phyloP scores from a whole-genome alignment of 2,113 vertebrate species.

The Pholis gunnellus region DNA sequence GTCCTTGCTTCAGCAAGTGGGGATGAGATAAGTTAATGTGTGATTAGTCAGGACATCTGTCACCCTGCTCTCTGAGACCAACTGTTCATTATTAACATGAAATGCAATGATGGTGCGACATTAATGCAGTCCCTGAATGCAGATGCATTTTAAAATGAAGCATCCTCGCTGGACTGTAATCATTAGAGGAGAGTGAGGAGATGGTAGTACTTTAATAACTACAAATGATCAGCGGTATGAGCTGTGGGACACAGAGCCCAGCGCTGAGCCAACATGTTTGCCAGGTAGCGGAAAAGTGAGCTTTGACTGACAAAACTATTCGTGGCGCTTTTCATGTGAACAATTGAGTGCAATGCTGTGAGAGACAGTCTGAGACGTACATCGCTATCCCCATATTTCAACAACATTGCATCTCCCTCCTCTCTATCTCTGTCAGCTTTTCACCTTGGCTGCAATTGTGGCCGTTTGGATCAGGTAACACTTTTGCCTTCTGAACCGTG shows the following conservation, averaged over 20 bases:
- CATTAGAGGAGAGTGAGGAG: not conserved
- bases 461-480: not conserved
- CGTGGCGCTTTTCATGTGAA: not conserved
- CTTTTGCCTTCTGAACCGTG: not conserved
- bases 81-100: not conserved
- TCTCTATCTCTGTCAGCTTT: not conserved
- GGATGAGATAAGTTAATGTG: constrained; percentile 16
- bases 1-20: constrained; percentile 9
- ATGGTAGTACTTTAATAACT: not conserved
- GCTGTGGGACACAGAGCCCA: too few relatives aligned
- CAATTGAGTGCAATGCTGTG: too few relatives aligned
- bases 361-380: not conserved
- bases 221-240: not conserved
- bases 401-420: not conserved
- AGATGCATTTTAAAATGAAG: not conserved
- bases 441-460: not conserved
- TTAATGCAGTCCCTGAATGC: not conserved
- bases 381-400: not conserved
- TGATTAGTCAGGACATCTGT: not conserved
- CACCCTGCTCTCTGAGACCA: not conserved
- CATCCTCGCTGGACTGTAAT: not conserved
- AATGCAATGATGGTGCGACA: not conserved
- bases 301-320: not conserved
- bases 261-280: not conserved
- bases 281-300: not conserved